Percentiles rank a stretch among this genome's conserved stretches.
Conservation (phyloP, 2,888 invertebrate species). For the Agrotis clavis region DNA sequence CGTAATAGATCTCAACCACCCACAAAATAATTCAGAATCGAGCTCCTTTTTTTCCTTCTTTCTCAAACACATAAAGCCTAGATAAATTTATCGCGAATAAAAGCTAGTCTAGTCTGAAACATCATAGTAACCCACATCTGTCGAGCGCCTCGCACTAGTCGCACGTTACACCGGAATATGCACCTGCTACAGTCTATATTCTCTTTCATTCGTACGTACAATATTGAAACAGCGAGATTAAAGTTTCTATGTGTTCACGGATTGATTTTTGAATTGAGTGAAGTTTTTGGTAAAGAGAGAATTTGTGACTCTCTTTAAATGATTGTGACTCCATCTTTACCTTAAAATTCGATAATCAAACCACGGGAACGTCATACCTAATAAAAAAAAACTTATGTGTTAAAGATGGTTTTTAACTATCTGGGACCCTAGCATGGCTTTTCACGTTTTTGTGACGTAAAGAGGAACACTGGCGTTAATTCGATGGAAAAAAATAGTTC, state of each 20-base stretch:
- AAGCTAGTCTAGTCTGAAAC: slow-evolving; percentile 6
- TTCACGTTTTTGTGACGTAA: no score
- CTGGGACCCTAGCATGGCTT: no score
- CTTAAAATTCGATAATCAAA: no score
- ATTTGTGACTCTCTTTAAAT: background rate
- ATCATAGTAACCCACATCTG: slow-evolving; percentile 46
- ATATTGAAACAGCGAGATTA: slow-evolving; percentile 61
- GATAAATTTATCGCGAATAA: background rate
- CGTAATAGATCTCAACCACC: no score
- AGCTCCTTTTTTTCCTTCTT: background rate
- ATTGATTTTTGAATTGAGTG: slow-evolving; percentile 50
- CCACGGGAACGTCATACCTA: no score
- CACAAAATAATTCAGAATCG: no score
- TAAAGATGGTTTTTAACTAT: no score
- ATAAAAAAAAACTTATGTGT: no score
- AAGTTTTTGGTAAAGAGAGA: background rate
- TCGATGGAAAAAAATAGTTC: no score
- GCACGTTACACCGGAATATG: slow-evolving; percentile 32
- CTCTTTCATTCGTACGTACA: slow-evolving; percentile 51
- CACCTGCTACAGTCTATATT: slow-evolving; percentile 55
- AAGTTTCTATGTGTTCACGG: slow-evolving; percentile 50
- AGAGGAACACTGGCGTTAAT: no score
- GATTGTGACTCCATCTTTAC: background rate
- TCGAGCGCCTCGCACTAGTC: slow-evolving; percentile 27
- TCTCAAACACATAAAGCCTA: background rate